A percentile compares a stretch with the other conserved stretches of the same genome.
phyloP scores from a whole-genome alignment of 2,888 invertebrate species.

The Cheilosia scutellata region DNA sequence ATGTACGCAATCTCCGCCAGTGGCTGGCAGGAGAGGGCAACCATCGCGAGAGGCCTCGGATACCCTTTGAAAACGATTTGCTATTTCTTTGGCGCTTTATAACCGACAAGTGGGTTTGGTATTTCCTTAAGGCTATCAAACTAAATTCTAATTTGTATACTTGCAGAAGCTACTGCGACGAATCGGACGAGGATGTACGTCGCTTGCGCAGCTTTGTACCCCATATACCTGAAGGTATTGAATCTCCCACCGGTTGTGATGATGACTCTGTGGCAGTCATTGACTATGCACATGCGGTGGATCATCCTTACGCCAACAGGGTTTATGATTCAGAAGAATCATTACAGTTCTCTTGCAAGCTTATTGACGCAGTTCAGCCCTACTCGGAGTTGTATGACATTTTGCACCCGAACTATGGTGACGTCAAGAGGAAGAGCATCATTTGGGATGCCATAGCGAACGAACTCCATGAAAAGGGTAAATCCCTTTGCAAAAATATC shows the following conservation, averaged over 20 bases:
- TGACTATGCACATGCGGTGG: conserved; percentile 6
- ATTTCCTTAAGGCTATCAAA: background rate
- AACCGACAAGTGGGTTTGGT: conserved; percentile 57
- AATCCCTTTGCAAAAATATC: background rate
- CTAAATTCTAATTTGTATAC: background rate
- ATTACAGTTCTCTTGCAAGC: conserved; percentile 44
- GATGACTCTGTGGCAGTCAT: background rate
- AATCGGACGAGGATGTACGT: conserved; percentile 9
- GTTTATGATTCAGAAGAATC: conserved; percentile 10
- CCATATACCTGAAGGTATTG: background rate
- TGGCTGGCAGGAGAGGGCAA: conserved; percentile 72
- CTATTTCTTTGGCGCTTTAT: conserved; percentile 80
- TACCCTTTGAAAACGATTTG: conserved; percentile 80
- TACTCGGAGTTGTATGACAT: conserved; percentile 80
- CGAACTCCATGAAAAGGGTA: conserved; percentile 79
- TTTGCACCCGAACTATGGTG: conserved; percentile 59
- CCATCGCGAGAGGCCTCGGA: conserved; percentile 76
- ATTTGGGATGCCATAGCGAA: conserved; percentile 80
- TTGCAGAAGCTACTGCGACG: conserved; percentile 29
- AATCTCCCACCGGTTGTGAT: conserved; percentile 38
- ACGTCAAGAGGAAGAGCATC: conserved; percentile 79
- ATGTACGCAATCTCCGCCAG: conserved; percentile 77
- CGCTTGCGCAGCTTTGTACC: background rate
- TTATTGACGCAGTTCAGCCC: conserved; percentile 77
- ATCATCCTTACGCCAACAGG: conserved; percentile 32